phyloP scores from a whole-genome alignment of 1,140 invertebrate genomes.

The Drosophila virilis region DNA sequence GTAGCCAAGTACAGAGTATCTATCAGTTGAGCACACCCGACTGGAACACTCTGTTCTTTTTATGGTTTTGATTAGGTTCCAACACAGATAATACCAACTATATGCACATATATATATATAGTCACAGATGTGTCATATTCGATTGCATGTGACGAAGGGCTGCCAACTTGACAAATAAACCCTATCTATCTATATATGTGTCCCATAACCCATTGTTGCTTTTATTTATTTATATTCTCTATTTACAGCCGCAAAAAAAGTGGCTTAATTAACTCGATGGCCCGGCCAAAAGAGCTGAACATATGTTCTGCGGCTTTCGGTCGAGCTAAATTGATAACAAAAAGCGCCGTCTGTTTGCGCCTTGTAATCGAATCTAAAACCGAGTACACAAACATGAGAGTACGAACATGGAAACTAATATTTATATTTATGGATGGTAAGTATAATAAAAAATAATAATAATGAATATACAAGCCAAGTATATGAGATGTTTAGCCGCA shows the following conservation, averaged over 20 bases:
- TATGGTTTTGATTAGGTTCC: background rate
- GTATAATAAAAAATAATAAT: background rate
- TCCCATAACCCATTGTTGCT: constrained; percentile 12
- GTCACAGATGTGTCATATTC: constrained; percentile 6
- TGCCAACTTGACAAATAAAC: constrained; percentile 2
- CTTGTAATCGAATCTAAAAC: constrained; percentile 27
- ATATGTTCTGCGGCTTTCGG: constrained; percentile 31
- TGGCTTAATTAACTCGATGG: constrained; percentile 3
- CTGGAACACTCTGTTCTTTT: background rate
- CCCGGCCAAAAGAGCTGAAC: constrained; percentile 16
- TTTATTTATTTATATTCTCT: background rate
- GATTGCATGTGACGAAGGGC: constrained; percentile 6
- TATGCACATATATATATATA: background rate
- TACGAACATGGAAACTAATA: constrained; percentile 11
- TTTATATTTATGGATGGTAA: constrained; percentile 29
- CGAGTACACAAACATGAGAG: background rate
- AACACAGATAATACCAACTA: background rate
- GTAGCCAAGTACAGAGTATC: background rate
- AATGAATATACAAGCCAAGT: background rate
- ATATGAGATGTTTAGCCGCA: background rate
- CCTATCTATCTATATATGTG: background rate
- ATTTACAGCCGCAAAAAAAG: constrained; percentile 1
- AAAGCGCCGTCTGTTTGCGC: constrained; percentile 11
- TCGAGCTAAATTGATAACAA: constrained; percentile 20
- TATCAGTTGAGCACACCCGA: background rate